phyloP scores from a whole-genome alignment of 2,888 invertebrate genomes.

The Tetramorium bicarinatum region DNA sequence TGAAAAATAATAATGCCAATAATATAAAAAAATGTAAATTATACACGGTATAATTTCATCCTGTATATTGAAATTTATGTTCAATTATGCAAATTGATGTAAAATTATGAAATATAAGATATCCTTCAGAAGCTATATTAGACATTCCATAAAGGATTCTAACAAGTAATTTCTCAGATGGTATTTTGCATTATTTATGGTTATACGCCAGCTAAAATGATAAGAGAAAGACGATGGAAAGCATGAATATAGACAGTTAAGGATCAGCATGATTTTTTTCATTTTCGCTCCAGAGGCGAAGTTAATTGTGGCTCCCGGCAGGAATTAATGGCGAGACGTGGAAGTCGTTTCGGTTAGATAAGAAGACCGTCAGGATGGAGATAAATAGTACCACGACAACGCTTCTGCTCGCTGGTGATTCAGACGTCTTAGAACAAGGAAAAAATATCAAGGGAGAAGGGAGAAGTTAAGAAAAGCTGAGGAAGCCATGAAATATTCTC shows the following conservation, averaged over 20 bases:
- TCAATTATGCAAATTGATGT: slow-evolving; percentile 21
- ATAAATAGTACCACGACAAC: slow-evolving; percentile 60
- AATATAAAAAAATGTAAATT: slow-evolving; percentile 18
- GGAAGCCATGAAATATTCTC: slow-evolving; percentile 12
- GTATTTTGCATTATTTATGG: slow-evolving; percentile 22
- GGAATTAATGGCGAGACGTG: slow-evolving; percentile 62
- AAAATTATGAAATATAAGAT: slow-evolving; percentile 12
- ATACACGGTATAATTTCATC: background rate
- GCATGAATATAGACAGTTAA: slow-evolving; percentile 28
- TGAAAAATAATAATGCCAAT: slow-evolving; percentile 9
- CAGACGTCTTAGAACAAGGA: slow-evolving; percentile 21
- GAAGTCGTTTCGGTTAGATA: slow-evolving; percentile 58
- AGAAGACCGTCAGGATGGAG: slow-evolving; percentile 53
- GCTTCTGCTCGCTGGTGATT: slow-evolving; percentile 40
- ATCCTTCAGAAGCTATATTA: background rate
- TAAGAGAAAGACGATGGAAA: slow-evolving; percentile 18
- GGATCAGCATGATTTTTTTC: slow-evolving; percentile 53
- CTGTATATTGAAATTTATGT: background rate
- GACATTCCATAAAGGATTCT: slow-evolving; percentile 4
- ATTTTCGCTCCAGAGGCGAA: slow-evolving; percentile 44
- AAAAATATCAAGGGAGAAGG: slow-evolving; percentile 26
- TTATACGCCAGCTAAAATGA: background rate
- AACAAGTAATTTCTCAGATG: slow-evolving; percentile 20
- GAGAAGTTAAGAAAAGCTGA: slow-evolving; percentile 1
- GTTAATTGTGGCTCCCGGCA: slow-evolving; percentile 62